These are phyloP conservation scores for Capreolus pygargus DNA, from an alignment of 2,113 vertebrate genomes.

Conservation along the genomic window DNA sequence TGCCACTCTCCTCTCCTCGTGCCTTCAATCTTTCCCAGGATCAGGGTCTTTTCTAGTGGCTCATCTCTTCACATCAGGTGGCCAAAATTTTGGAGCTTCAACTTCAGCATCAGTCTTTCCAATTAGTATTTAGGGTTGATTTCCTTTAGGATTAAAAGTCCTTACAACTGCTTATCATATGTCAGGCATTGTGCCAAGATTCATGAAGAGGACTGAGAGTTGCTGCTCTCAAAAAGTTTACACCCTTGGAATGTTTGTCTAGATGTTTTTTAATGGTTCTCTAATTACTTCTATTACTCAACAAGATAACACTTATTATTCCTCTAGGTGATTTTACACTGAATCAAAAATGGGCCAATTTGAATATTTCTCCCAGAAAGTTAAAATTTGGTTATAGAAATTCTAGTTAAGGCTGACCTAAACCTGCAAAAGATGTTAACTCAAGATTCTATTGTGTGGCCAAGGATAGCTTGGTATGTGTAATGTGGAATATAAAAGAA, in stretches of 20 bases:
- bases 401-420: neutral
- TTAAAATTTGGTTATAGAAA: neutral
- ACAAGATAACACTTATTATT: neutral
- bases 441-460: neutral
- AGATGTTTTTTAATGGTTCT: neutral
- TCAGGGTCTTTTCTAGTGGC: neutral
- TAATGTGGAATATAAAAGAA: neutral
- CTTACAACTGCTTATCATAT: neutral
- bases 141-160: neutral
- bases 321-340: neutral
- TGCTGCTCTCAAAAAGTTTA: neutral
- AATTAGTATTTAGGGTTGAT: neutral
- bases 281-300: neutral
- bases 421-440: neutral
- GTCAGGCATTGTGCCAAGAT: neutral
- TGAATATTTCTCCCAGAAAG: neutral
- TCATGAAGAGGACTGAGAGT: neutral
- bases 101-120: neutral
- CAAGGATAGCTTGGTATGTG: neutral
- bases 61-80: neutral
- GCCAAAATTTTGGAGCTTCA: neutral
- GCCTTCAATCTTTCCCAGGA: neutral
- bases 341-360: neutral
- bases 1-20: neutral
- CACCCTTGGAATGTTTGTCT: neutral